These are phyloP conservation scores for Vollenhovia emeryi DNA, from an alignment of 1,140 invertebrate genomes.

Conservation along the genomic window DNA sequence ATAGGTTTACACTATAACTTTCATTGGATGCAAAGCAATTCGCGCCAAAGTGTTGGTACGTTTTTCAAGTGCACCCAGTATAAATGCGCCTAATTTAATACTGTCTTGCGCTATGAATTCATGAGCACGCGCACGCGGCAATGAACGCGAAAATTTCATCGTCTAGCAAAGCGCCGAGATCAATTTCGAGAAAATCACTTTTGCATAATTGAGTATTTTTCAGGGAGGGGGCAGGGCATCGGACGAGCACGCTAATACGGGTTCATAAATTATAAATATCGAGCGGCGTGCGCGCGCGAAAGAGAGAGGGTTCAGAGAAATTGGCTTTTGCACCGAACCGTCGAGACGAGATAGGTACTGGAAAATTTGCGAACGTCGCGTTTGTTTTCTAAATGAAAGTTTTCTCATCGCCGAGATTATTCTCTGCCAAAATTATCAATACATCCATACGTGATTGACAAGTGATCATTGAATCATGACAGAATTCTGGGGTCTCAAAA, in stretches of 20 bases:
- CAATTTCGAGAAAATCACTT: constrained; percentile 50
- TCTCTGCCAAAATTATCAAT: not conserved
- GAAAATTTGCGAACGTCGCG: constrained; percentile 14
- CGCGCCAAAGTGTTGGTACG: not conserved
- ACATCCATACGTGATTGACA: not conserved
- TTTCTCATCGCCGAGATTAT: not conserved
- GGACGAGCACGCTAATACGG: constrained; percentile 25
- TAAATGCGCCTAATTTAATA: constrained; percentile 41
- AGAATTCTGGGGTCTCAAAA: not conserved
- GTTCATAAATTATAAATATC: constrained; percentile 56
- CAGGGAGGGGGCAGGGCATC: constrained; percentile 8
- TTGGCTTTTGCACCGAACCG: constrained; percentile 11
- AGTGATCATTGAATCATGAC: not conserved
- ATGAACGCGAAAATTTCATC: constrained; percentile 42
- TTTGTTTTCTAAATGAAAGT: not conserved
- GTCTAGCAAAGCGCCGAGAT: constrained; percentile 48
- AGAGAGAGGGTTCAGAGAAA: constrained; percentile 28
- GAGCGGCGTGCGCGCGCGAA: not conserved
- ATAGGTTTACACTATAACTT: not conserved
- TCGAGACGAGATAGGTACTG: not conserved
- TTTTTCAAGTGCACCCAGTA: not conserved
- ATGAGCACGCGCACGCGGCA: constrained; percentile 18
- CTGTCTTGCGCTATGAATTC: constrained; percentile 37
- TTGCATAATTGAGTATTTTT: constrained; percentile 52
- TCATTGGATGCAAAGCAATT: not conserved